These are phyloP conservation scores for Anser brachyrhynchus DNA, from an alignment of 2,113 vertebrate species.

Conservation along the genomic window DNA sequence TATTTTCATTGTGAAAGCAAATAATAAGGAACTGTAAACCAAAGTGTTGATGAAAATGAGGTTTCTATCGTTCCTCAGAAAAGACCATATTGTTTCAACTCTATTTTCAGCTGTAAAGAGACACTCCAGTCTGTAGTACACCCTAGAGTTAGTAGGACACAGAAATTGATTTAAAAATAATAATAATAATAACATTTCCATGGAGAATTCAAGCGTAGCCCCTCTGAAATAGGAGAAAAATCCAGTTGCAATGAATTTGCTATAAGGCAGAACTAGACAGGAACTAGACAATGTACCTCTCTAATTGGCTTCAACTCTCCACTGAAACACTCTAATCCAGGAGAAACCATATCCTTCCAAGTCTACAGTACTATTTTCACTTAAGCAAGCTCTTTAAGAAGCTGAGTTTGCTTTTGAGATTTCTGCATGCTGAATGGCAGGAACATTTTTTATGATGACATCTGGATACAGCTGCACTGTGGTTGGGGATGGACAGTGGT, in stretches of 20 bases:
- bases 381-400: neutral
- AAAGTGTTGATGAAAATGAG: neutral
- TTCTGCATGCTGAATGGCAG: neutral
- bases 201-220: neutral
- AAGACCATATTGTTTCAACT: neutral
- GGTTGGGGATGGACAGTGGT: neutral
- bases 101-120: neutral
- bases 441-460: neutral
- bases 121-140: neutral
- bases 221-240: neutral
- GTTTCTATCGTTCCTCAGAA: neutral
- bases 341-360: neutral
- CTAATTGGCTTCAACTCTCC: neutral
- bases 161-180: neutral
- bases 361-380: neutral
- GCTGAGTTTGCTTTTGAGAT: neutral
- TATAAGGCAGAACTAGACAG: neutral
- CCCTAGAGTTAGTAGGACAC: neutral
- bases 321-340: neutral
- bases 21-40: neutral
- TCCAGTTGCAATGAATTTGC: neutral
- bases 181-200: neutral
- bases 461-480: neutral
- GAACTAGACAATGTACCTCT: no score
- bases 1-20: conserved; percentile 2